Conservation (phyloP, 1,140 invertebrate species). For the Rhagoletis pomonella region DNA sequence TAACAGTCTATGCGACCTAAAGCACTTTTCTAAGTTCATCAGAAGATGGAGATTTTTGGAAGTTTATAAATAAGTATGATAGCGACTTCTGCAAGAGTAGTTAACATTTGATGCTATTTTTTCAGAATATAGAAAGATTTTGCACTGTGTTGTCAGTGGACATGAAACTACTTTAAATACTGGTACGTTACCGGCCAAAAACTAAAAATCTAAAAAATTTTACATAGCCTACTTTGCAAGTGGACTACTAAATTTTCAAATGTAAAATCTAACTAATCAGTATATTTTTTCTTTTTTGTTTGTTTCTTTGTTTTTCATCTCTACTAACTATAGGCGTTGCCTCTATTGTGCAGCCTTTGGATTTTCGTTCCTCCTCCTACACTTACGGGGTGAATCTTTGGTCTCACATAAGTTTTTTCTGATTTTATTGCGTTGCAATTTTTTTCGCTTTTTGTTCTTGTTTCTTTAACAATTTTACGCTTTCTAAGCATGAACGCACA, state of each 20-base stretch:
- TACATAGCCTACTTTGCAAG: too few relatives aligned
- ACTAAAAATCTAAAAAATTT: too few relatives aligned
- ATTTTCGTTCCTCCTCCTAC: conserved; percentile 71
- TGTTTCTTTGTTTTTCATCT: conserved; percentile 46
- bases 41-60: too few relatives aligned
- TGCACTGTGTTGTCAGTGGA: too few relatives aligned
- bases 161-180: too few relatives aligned
- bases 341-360: conserved; percentile 63
- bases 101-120: too few relatives aligned
- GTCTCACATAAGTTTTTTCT: conserved; percentile 53
- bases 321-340: conserved; percentile 53
- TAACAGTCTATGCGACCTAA: too few relatives aligned
- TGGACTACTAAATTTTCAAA: neutral
- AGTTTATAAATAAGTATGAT: too few relatives aligned
- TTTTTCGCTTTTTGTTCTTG: conserved; percentile 57
- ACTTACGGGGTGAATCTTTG: conserved; percentile 67
- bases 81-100: too few relatives aligned
- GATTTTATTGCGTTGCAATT: conserved; percentile 58
- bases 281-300: conserved; percentile 27
- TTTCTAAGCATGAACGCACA: neutral
- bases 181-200: too few relatives aligned
- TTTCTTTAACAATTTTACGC: neutral
- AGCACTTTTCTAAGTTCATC: too few relatives aligned
- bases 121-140: too few relatives aligned
- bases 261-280: neutral